These are phyloP conservation scores for Muscicapa striata DNA, from an alignment of 2,797 vertebrate genomes.

Conservation along the genomic window DNA sequence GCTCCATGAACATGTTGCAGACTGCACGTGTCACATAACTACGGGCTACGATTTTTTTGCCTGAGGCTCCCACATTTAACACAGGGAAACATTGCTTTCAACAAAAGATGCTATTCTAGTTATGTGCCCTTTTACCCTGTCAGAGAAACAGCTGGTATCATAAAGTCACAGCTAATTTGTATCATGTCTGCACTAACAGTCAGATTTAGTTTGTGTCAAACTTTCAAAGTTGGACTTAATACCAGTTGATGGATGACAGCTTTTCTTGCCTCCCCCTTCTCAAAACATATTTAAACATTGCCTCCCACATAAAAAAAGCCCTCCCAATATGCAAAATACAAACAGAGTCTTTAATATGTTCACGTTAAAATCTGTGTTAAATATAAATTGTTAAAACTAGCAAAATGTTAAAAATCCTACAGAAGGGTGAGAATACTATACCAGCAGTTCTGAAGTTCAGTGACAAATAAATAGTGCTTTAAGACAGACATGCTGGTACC, in stretches of 20 bases:
- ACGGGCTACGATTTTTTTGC: neutral
- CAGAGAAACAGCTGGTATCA: constrained; percentile 73
- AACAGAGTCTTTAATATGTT: neutral
- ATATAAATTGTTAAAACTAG: neutral
- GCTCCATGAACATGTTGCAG: constrained; percentile 8
- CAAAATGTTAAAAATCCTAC: neutral
- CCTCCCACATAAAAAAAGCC: neutral
- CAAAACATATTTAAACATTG: constrained; percentile 14
- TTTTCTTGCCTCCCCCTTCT: constrained; percentile 17
- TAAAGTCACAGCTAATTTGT: constrained; percentile 78
- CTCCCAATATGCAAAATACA: neutral
- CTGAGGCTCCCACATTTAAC: constrained; percentile 48
- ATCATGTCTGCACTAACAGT: constrained; percentile 71
- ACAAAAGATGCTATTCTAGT: constrained; percentile 71
- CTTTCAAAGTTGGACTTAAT: constrained; percentile 68
- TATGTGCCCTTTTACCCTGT: constrained; percentile 73
- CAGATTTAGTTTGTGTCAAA: constrained; percentile 74
- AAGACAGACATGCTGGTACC: neutral
- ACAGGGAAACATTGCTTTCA: constrained; percentile 22
- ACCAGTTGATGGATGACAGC: constrained; percentile 64
- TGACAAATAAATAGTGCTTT: neutral
- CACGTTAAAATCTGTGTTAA: neutral
- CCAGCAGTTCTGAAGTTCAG: neutral
- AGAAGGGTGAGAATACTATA: neutral
- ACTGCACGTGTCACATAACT: constrained; percentile 32